Base-by-base conservation (phyloP, 2,888 invertebrate genomes). In the Holacanthella duospinosa region DNA sequence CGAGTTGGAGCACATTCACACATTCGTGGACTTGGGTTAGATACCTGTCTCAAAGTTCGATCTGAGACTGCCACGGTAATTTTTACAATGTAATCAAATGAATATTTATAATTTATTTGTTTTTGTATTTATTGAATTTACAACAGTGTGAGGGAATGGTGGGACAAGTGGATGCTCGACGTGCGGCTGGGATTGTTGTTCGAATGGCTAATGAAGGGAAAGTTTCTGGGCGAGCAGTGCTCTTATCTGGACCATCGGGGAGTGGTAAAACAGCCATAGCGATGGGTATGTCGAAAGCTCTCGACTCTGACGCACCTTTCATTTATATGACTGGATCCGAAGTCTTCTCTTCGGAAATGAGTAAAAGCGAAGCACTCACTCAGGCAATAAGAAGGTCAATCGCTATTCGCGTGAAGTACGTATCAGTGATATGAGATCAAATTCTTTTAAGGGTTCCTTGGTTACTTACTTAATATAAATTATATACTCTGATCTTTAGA, bases 151-250 rank as follows among this genome's bases (percentile, higher is more conserved):
- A 97, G 80, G 96, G 96, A 59, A 93, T 97, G 94, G 96, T 97
- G 61, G 96, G 96, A 0, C 92, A 92, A 79, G 82, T 88, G 69
- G 84, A 87, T 75, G 97, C 97, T 1, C 84, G 99, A 21, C 83
- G 93, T 75, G 97, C 95, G 19, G 94, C 94, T 62, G 99, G 97
- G 4, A 85, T 99, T 64, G 87, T 99, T 55, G 80, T 95, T 25
- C 93, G 94, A 80, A 99, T 99, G 96, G 95, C 99, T 67, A 88
- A 93, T 78, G 97, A 99, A 76, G 97, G 96, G 61, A 92, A 94
- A 80, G 96, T 97, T 74, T 95, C 96, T 6, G 99, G 99, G 0
- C 79, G 99, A 72, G 95, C 96, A 12, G 86, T 97, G 57, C 78
- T 99, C 19, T 80, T 99, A 43, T 95, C 97, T 0, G 99, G 99